Evolutionary conservation across 1,140 invertebrate species (phyloP), one percentile per base, ranked within the genome.

Genomic region (Sycophaga agraensis): DNA sequence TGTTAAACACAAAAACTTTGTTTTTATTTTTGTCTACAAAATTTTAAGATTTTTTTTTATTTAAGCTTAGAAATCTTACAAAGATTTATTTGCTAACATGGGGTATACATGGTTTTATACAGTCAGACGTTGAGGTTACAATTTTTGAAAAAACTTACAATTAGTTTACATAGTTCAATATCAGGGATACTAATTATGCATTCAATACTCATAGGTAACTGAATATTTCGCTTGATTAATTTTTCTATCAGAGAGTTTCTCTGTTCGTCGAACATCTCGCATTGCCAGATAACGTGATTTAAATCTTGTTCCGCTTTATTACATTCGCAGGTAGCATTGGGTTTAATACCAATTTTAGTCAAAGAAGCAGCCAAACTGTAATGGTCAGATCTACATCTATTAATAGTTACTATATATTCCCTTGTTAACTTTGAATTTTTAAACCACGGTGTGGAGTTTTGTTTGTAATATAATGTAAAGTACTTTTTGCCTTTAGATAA

Each of bases 261-360:
- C 22, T 45, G 17, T 21, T 21, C 5, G 22, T 45, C 22, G 22
- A 8, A 45, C 5, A 45, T 7, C 8, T 6, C 43, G 17, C 55
- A 58, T 58, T 58, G 55, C 55, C 55, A 58, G 9, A 46, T 35
- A 5, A 45, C 28, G 24, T 58, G 55, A 37, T 58, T 37, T 2
- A 48, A 2, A 17, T 58, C 31, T 22, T 58, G 24, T 9, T 46
- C 4, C 21, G 3, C 40, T 19, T 11, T 8, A 6, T n/a, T 21
- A 22, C 55, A 58, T n/a, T 4, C 14, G 24, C 55, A 46, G 4
- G 3, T 7, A 11, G 55, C 42, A 40, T 19, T 24, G 14, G 4
- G 14, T 3, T 24, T 46, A 28, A 58, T 35, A 16, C 34, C 34
- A 17, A 58, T 17, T 46, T 31, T 31, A 21, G 7, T 7, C 28